Conservation (phyloP, 1,140 invertebrate species). For the Bombus balteatus region DNA sequence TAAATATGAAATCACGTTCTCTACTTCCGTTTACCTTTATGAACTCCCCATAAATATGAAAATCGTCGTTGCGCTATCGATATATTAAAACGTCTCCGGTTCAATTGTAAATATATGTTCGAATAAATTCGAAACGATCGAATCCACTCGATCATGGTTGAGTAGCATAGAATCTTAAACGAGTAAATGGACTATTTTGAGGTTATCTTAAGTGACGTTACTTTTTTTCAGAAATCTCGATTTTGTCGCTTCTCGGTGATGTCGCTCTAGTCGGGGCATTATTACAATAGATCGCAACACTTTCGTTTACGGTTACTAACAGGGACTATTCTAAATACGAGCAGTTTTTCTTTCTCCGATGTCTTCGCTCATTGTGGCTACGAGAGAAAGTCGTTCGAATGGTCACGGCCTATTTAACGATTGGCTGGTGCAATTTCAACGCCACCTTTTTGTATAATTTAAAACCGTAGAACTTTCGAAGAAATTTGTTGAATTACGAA, state of each 20-base stretch:
- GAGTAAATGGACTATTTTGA: background rate
- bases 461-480: slow-evolving; percentile 16
- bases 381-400: slow-evolving; percentile 76
- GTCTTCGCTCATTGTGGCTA: slow-evolving; percentile 59
- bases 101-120: no score
- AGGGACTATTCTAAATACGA: slow-evolving; percentile 46
- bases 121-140: background rate
- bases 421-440: slow-evolving; percentile 52
- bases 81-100: no score
- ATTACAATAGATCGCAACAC: background rate
- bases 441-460: slow-evolving; percentile 24
- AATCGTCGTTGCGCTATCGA: background rate
- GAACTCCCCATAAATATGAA: background rate
- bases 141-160: no score
- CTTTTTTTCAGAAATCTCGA: background rate
- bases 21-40: no score
- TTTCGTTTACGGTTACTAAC: background rate
- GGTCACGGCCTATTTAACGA: slow-evolving; percentile 76
- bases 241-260: background rate
- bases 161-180: background rate
- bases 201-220: slow-evolving; percentile 5
- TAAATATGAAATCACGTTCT: background rate
- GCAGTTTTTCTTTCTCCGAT: slow-evolving; percentile 28
- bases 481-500: slow-evolving; percentile 25
- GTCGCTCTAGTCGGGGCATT: background rate